Conservation (phyloP, 2,888 invertebrate species). For the Heliconius ethilla region DNA sequence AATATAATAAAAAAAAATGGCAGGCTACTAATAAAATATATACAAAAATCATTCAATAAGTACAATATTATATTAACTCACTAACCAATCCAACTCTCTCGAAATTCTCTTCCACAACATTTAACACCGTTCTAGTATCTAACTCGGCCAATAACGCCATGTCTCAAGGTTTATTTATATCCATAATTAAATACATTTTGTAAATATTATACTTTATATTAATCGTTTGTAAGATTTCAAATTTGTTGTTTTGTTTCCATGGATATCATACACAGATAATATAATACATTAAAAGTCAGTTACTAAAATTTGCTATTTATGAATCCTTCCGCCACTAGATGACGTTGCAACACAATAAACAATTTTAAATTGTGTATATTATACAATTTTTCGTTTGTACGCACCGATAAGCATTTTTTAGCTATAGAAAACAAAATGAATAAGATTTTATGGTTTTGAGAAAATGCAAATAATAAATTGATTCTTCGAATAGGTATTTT, state of each 20-base stretch:
- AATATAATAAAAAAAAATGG: no score
- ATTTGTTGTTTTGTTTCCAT: background rate
- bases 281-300: no score
- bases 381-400: no score
- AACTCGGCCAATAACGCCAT: slow-evolving; percentile 62
- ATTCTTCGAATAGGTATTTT: no score
- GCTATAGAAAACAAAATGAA: no score
- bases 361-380: no score
- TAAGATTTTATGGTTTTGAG: no score
- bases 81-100: slow-evolving; percentile 62
- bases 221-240: background rate
- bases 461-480: no score
- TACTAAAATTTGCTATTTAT: no score
- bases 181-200: slow-evolving; percentile 9
- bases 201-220: background rate
- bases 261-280: background rate
- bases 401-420: no score
- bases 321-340: no score
- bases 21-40: background rate
- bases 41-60: background rate
- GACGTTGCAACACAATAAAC: no score
- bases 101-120: slow-evolving; percentile 75
- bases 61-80: slow-evolving; percentile 35
- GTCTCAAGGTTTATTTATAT: slow-evolving; percentile 25
- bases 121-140: slow-evolving; percentile 60